These are phyloP conservation scores for Plotosus lineatus DNA, from an alignment of 2,113 vertebrate genomes.

Conservation along the genomic window DNA sequence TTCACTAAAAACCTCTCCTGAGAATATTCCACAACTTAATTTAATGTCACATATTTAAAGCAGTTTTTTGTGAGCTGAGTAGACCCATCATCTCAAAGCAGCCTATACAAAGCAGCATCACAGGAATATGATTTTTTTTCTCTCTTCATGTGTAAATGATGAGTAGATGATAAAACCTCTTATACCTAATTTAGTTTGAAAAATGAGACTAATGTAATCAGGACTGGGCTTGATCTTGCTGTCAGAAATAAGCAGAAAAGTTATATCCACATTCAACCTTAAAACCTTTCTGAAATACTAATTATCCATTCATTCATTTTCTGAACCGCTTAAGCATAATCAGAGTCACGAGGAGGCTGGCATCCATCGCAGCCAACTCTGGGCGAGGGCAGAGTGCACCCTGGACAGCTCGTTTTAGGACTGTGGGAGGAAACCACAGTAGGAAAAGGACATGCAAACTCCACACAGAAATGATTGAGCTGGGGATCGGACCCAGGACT, in stretches of 20 bases:
- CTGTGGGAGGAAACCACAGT: no score
- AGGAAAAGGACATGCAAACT: no score
- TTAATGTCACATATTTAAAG: constrained; percentile 18
- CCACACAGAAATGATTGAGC: no score
- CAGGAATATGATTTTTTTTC: background rate
- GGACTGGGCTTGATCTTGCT: background rate
- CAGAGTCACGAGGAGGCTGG: no score
- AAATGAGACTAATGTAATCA: background rate
- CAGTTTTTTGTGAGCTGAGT: background rate
- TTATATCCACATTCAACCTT: background rate
- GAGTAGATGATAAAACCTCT: background rate
- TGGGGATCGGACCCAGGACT: no score
- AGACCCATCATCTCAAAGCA: background rate
- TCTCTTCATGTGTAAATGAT: background rate
- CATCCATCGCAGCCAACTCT: no score
- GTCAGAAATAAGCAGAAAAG: background rate
- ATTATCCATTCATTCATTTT: background rate
- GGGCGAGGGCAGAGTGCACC: no score
- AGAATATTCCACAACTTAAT: background rate
- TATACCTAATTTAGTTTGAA: background rate
- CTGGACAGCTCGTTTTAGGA: no score
- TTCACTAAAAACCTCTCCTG: background rate
- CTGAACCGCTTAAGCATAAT: no score
- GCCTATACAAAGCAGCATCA: background rate
- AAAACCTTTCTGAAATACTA: background rate